phyloP scores from a whole-genome alignment of 2,113 vertebrate species.

The Megaptera novaeangliae region DNA sequence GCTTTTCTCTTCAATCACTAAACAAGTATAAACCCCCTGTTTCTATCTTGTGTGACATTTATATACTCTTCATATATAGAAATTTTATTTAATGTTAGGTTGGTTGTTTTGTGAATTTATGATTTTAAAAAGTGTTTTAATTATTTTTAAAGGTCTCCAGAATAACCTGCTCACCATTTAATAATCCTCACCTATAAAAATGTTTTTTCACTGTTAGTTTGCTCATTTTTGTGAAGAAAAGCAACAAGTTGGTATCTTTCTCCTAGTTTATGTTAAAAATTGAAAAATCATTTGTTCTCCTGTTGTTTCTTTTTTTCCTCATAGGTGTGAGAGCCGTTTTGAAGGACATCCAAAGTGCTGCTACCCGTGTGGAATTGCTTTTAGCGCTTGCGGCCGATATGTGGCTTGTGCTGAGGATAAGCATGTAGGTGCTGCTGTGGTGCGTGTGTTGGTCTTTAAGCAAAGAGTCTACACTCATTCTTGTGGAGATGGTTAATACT shows the following conservation, averaged over 20 bases:
- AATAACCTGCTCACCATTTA: background rate
- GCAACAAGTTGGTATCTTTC: background rate
- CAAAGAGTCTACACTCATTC: accelerated
- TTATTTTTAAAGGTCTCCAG: background rate
- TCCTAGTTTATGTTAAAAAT: background rate
- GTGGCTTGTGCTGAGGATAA: conserved; percentile 90
- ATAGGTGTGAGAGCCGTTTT: conserved; percentile 88
- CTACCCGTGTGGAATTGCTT: conserved; percentile 83
- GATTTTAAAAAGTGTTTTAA: background rate
- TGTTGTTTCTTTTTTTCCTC: background rate
- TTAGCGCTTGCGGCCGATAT: conserved; percentile 89
- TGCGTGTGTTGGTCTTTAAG: accelerated
- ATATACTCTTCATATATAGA: background rate
- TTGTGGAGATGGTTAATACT: accelerated
- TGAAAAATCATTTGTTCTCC: background rate
- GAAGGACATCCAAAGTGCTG: conserved; percentile 84
- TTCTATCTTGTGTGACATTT: background rate
- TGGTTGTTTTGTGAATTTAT: background rate
- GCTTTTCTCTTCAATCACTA: background rate
- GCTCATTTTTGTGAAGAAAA: background rate
- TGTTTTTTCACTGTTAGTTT: too few species aligned
- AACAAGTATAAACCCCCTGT: background rate
- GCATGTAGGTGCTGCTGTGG: conserved; percentile 76
- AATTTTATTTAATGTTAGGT: background rate
- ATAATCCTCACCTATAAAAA: background rate